Evolutionary conservation across 2,113 vertebrate genomes (phyloP).

Genomic region (Poicephalus gulielmi): DNA sequence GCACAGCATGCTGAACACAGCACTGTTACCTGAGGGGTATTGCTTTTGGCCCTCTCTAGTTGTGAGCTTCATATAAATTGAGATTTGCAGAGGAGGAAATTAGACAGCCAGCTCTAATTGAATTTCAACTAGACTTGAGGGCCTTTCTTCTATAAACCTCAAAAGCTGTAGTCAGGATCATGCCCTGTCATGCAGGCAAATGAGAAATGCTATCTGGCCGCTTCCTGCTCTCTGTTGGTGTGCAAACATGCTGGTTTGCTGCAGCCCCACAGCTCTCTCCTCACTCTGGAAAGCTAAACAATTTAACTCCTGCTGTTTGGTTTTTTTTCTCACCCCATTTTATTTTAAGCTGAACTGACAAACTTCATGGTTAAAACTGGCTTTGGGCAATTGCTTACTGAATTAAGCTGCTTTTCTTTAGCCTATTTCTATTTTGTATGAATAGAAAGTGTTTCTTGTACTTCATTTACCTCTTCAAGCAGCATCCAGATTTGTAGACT

Average conservation of each 20-base stretch:
- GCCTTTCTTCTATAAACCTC: background rate
- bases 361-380: background rate
- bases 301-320: background rate
- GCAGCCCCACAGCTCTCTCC: background rate
- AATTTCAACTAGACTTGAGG: background rate
- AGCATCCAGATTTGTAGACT: background rate
- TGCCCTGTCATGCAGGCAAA: background rate
- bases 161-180: background rate
- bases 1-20: background rate
- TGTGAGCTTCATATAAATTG: background rate
- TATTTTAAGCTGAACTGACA: background rate
- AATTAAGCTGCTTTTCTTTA: conserved; percentile 20
- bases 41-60: background rate
- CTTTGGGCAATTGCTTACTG: background rate
- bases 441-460: background rate
- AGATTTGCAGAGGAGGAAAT: conserved; percentile 15
- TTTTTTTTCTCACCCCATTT: background rate
- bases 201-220: background rate
- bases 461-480: background rate
- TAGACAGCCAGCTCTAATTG: background rate
- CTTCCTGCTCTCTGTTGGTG: background rate
- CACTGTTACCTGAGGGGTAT: background rate
- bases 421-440: background rate
- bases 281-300: background rate
- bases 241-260: background rate